Conservation (phyloP, 2,888 invertebrate species). For the Cybosia mesomella region DNA sequence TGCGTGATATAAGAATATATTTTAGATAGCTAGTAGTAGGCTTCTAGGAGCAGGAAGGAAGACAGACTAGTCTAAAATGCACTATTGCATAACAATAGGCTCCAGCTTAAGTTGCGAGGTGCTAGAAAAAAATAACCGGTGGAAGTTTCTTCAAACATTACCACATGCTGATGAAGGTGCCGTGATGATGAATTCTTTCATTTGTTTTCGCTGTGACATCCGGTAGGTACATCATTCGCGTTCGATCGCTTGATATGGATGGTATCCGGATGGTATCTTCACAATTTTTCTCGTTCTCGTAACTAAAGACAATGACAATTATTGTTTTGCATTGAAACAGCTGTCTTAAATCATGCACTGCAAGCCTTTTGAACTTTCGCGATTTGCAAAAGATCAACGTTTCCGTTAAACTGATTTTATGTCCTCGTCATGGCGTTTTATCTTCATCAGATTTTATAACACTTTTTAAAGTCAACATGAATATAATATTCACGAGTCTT, state of each 20-base stretch:
- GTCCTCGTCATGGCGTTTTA: constrained; percentile 22
- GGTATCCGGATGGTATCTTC: background rate
- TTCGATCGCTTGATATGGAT: background rate
- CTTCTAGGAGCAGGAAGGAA: too few relatives aligned
- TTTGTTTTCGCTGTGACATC: background rate
- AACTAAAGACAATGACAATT: background rate
- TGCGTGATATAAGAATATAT: too few relatives aligned
- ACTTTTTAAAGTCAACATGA: constrained; percentile 24
- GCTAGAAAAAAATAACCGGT: too few relatives aligned
- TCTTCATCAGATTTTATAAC: constrained; percentile 25
- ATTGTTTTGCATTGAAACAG: constrained; percentile 10
- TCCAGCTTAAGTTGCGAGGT: too few relatives aligned
- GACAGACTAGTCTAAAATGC: too few relatives aligned
- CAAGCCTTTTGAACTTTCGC: constrained; percentile 28
- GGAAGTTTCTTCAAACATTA: background rate
- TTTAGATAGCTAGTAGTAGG: too few relatives aligned
- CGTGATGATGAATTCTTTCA: background rate
- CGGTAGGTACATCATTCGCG: background rate
- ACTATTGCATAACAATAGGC: too few relatives aligned
- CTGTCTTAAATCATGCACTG: constrained; percentile 32
- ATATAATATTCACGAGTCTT: constrained; percentile 54
- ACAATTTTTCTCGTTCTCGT: background rate
- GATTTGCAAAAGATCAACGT: constrained; percentile 16
- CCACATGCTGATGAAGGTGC: background rate
- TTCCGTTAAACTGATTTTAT: constrained; percentile 14